phyloP scores from a whole-genome alignment of 2,113 vertebrate genomes.

The Corydoras maculifer region DNA sequence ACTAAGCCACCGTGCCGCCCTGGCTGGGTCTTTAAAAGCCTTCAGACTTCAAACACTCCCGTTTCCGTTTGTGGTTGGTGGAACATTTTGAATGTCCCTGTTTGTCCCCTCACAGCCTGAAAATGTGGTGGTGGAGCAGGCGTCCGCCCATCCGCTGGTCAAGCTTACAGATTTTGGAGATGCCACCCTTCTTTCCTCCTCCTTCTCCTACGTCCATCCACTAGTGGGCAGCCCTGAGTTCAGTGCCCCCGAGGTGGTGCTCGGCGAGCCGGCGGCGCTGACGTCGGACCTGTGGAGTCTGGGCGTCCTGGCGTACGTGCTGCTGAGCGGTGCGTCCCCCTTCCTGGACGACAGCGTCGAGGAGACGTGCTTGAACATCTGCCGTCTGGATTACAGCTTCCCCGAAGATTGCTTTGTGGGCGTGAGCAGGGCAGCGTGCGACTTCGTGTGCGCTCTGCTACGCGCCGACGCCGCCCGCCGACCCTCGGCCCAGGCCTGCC shows the following conservation, averaged over 20 bases:
- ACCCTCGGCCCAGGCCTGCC: conserved; percentile 78
- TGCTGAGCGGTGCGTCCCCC: conserved; percentile 95
- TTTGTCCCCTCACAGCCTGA: conserved; percentile 72
- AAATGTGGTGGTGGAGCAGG: conserved; percentile 89
- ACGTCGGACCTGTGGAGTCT: conserved; percentile 92
- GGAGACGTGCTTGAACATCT: conserved; percentile 98
- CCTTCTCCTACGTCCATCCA: conserved; percentile 81
- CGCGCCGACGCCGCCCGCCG: conserved; percentile 77
- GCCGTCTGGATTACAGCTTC: conserved; percentile 96
- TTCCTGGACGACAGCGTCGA: conserved; percentile 97
- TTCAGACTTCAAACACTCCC: too few species aligned
- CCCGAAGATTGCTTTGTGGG: conserved; percentile 91
- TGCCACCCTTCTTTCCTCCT: conserved; percentile 80
- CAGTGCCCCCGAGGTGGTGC: conserved; percentile 89
- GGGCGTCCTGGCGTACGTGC: conserved; percentile 91
- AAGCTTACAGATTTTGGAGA: conserved; percentile 92
- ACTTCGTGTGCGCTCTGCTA: conserved; percentile 84
- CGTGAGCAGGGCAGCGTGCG: conserved; percentile 85
- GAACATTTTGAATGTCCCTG: background rate
- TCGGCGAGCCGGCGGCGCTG: conserved; percentile 85
- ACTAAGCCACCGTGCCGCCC: too few species aligned
- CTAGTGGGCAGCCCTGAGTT: conserved; percentile 95
- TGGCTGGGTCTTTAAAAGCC: too few species aligned
- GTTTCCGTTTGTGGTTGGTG: background rate
- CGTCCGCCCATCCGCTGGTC: conserved; percentile 73